Percentiles rank a stretch among this genome's conserved stretches.
Conservation (phyloP, 2,113 vertebrate genomes). For the Rhinolophus ferrumequinum region DNA sequence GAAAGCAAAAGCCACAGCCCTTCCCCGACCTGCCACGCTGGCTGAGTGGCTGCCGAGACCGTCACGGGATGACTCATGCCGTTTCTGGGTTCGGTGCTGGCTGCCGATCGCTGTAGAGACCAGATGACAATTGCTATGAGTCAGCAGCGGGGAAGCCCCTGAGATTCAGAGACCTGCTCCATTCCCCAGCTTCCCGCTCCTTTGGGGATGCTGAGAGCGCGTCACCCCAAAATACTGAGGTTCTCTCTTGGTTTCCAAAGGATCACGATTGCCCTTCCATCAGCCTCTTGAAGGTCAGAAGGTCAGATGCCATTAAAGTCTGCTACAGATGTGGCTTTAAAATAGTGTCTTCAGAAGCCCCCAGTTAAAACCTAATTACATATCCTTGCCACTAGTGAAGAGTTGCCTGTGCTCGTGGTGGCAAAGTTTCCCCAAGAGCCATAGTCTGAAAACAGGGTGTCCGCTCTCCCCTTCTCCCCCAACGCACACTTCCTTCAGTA, state of each 20-base stretch:
- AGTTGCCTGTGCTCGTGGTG: not conserved
- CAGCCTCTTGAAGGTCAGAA: not conserved
- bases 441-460: not conserved
- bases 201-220: not conserved
- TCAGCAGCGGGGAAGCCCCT: slow-evolving; percentile 44
- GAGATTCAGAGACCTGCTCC: not conserved
- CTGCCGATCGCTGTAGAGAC: not conserved
- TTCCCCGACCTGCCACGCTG: not conserved
- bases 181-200: not conserved
- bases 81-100: not conserved
- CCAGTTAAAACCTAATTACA: slow-evolving; percentile 60
- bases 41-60: not conserved
- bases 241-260: not conserved
- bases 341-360: slow-evolving; percentile 69
- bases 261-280: not conserved
- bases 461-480: not conserved
- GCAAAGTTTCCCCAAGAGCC: slow-evolving; percentile 37
- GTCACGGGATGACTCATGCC: not conserved
- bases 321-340: slow-evolving; percentile 65
- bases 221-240: slow-evolving; percentile 6
- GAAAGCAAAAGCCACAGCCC: not conserved
- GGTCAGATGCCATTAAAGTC: slow-evolving; percentile 40
- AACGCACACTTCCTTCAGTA: not conserved
- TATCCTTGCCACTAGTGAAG: slow-evolving; percentile 60
- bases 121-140: not conserved